phyloP scores from a whole-genome alignment of 2,888 invertebrate genomes.

The Heteromurus nitidus region DNA sequence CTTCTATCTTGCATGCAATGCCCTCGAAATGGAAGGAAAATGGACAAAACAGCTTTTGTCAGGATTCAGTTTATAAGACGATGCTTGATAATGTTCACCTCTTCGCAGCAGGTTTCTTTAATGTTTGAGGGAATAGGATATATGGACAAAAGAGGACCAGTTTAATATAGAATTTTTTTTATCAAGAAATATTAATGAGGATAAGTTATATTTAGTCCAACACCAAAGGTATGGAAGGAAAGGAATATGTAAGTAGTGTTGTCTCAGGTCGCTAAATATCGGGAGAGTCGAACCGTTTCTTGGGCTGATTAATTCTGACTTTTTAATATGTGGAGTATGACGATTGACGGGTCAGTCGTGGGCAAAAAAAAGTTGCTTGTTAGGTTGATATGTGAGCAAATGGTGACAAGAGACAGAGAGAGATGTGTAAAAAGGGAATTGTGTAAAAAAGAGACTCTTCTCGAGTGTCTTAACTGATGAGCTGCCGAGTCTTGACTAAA shows the following conservation, averaged over 20 bases:
- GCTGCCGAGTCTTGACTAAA: background rate
- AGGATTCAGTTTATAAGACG: constrained; percentile 11
- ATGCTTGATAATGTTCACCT: background rate
- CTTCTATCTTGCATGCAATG: constrained; percentile 19
- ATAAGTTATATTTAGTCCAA: background rate
- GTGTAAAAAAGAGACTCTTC: no score
- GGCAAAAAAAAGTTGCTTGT: background rate
- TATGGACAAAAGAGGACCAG: background rate
- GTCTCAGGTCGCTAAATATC: no score
- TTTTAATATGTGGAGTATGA: background rate
- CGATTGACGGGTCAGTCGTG: background rate
- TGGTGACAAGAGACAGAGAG: background rate
- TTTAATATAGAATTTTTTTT: no score
- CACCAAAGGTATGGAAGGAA: background rate
- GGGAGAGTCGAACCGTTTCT: background rate
- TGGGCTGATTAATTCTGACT: background rate
- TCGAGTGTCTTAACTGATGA: background rate
- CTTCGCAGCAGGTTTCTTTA: background rate
- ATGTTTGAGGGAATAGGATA: background rate
- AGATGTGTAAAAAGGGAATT: background rate
- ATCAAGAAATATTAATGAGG: background rate
- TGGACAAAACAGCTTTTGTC: constrained; percentile 36
- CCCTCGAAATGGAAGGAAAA: constrained; percentile 20
- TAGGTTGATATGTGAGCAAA: background rate
- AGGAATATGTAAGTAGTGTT: no score